Conservation (phyloP, 2,888 invertebrate genomes). For the Matsumyia berberina region DNA sequence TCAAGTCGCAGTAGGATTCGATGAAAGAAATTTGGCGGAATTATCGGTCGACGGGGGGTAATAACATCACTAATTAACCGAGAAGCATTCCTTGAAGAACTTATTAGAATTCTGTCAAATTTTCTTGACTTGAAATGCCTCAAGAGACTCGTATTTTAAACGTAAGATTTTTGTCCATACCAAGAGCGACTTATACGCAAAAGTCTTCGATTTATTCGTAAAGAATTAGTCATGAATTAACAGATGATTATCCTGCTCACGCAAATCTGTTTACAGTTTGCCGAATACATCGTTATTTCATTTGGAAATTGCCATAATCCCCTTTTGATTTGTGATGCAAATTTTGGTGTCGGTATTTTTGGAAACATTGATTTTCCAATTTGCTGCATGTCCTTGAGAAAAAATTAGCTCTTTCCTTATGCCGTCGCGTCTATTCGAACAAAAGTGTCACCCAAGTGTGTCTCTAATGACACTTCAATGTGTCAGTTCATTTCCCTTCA, state of each 20-base stretch:
- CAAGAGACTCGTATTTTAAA: too few relatives aligned
- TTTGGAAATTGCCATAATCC: slow-evolving; percentile 8
- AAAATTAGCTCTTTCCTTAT: slow-evolving; percentile 1
- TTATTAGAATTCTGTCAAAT: too few relatives aligned
- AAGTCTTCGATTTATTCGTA: not conserved
- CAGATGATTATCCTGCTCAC: slow-evolving; percentile 11
- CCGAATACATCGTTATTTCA: not conserved
- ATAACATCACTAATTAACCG: too few relatives aligned
- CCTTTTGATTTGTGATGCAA: not conserved
- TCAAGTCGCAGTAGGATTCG: slow-evolving; percentile 6
- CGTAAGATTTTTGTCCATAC: too few relatives aligned
- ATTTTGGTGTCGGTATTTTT: slow-evolving; percentile 1
- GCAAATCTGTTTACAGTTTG: not conserved
- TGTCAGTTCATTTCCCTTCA: slow-evolving; percentile 74
- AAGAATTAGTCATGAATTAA: slow-evolving; percentile 12
- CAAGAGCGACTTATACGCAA: too few relatives aligned
- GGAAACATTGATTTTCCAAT: slow-evolving; percentile 17
- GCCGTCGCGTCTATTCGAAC: slow-evolving; percentile 2
- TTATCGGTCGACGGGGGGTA: not conserved
- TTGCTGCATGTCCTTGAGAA: not conserved
- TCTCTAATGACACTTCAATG: slow-evolving; percentile 71
- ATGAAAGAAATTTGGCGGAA: slow-evolving; percentile 13
- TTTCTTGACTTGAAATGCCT: too few relatives aligned
- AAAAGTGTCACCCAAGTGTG: slow-evolving; percentile 59
- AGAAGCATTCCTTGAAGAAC: too few relatives aligned